Base-by-base conservation (phyloP, 2,797 vertebrate genomes). In the Hoplostethus mediterraneus region DNA sequence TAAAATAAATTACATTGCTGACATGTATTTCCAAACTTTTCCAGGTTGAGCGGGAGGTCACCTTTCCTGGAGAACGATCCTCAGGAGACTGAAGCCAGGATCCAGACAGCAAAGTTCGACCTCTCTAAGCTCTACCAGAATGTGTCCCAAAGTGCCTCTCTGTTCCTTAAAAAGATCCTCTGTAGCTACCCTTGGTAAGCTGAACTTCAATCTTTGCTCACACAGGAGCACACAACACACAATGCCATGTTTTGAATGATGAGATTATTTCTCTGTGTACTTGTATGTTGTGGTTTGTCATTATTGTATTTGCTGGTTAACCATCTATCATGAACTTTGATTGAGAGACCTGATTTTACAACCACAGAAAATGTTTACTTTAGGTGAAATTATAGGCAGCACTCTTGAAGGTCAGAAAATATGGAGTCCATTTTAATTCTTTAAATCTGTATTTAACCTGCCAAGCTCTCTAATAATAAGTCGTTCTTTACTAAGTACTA, bases 71-170 rank as follows among this genome's bases (percentile, higher is more conserved):
- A 98, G 89, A 89, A 87, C 42, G 95, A 97, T 57, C 95, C 95
- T 68, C 90, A 94, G 0, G 97, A 99, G 90, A 97, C 95, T 0
- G 98, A 99, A 91, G 94, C 94, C 81, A 96, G 92, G 91, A 99
- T 99, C 88, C 94, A 95, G 81, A 93, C 95, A 16, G 97, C 97
- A 8, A 97, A 97, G 89, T 98, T 97, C 81, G 98, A 99, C 93
- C 95, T 97, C 85, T 96, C 96, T 85, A 98, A 97, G 92, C 92
- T 99, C 54, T 99, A 99, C 92, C 97, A 98, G 91, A 99, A 99
- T 0, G 97, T 97, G 85, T 99, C 98, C 12, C 98, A 99, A 95
- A 97, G 95, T 80, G 97, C 97, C 88, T 97, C 97, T 71, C 94
- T 99, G 86, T 99, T 99, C 92, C 94, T 99, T 71, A 96, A 98